Percentiles rank a stretch among this genome's conserved stretches.
phyloP scores from a whole-genome alignment of 2,888 invertebrate genomes.

The Apomyelois bistriatella region DNA sequence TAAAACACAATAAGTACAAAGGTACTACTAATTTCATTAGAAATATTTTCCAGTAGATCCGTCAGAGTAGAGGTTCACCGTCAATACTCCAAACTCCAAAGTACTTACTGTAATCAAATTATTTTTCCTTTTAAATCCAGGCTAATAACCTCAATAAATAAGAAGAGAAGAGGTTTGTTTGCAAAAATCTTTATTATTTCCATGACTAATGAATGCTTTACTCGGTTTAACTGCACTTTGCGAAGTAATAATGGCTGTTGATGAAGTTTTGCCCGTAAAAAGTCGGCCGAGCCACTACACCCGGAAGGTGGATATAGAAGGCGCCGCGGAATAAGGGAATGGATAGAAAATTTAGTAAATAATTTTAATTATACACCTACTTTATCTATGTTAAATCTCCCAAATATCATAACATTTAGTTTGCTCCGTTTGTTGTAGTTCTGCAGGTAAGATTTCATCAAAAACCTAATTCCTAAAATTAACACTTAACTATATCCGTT shows the following conservation, averaged over 20 bases:
- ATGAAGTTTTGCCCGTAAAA: conserved; percentile 48
- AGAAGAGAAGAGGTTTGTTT: conserved; percentile 14
- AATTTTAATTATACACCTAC: neutral
- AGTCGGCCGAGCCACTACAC: conserved; percentile 24
- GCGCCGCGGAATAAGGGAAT: conserved; percentile 19
- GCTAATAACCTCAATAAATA: neutral
- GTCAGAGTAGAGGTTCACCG: no score
- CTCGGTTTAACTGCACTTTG: conserved; percentile 57
- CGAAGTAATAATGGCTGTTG: conserved; percentile 58
- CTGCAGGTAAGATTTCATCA: no score
- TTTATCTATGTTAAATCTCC: no score
- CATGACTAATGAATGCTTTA: conserved; percentile 51
- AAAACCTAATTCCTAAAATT: no score
- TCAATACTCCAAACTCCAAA: no score
- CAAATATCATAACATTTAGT: no score
- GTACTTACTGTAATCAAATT: no score
- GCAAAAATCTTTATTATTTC: conserved; percentile 32
- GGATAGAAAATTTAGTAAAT: neutral
- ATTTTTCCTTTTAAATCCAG: neutral
- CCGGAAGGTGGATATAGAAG: conserved; percentile 23
- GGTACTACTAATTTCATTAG: no score
- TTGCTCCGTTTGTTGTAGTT: no score
- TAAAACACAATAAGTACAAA: no score
- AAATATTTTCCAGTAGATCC: no score
- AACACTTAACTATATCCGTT: no score